Percentiles rank a stretch among this genome's conserved stretches.
Evolutionary conservation across 2,888 invertebrate species (phyloP).

Genomic region (Lasioglossum pauxillum): DNA sequence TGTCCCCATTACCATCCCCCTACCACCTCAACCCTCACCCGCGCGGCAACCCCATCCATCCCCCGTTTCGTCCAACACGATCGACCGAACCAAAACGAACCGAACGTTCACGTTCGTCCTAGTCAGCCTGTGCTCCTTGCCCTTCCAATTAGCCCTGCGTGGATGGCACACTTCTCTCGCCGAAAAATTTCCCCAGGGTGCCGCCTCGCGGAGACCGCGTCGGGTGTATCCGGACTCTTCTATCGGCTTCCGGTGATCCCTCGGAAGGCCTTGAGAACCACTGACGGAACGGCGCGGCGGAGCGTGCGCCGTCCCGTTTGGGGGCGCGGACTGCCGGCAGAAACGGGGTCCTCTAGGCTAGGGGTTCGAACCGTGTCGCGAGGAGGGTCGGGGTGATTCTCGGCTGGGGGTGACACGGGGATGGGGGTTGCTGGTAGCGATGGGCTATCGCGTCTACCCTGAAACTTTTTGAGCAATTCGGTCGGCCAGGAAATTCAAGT

Average conservation of each 20-base stretch:
- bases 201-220: not conserved
- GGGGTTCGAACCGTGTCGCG: slow-evolving; percentile 58
- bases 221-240: not conserved
- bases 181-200: slow-evolving; percentile 60
- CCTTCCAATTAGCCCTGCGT: slow-evolving; percentile 50
- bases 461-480: slow-evolving; percentile 33
- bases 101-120: not conserved
- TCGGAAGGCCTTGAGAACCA: slow-evolving; percentile 36
- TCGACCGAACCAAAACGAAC: not conserved
- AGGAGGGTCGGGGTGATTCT: slow-evolving; percentile 41
- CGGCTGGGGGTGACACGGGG: slow-evolving; percentile 41
- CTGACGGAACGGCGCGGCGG: slow-evolving; percentile 39
- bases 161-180: slow-evolving; percentile 41
- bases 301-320: slow-evolving; percentile 64
- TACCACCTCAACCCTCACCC: not conserved
- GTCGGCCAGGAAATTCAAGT: not conserved
- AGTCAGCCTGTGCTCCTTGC: slow-evolving; percentile 6
- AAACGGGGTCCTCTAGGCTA: slow-evolving; percentile 58
- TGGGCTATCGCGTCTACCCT: slow-evolving; percentile 25
- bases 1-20: slow-evolving; percentile 22
- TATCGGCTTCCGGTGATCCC: slow-evolving; percentile 7
- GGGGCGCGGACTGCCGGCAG: slow-evolving; percentile 67
- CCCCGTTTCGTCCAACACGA: not conserved
- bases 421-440: slow-evolving; percentile 45
- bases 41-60: not conserved